Evolutionary conservation across 1,140 invertebrate species (phyloP), one percentile per base, ranked within the genome.

Genomic region (Trachymyrmex septentrionalis): DNA sequence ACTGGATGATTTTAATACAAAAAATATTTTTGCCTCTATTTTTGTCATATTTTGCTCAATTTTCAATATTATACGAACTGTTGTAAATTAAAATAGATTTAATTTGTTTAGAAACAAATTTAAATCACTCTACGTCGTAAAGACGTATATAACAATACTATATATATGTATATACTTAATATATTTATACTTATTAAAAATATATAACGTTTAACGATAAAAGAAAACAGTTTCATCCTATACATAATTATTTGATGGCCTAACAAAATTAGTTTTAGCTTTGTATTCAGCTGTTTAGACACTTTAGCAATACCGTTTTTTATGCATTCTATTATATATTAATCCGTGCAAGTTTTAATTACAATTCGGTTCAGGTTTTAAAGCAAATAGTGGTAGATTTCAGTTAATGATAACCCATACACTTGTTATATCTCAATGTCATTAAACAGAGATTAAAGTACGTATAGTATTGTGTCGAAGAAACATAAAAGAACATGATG

Each of bases 381-480:
- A 61, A 48, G 30, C 0, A 30, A 50, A 24, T 77, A 64, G 0
- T 1, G 2, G 5, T 63, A 48, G 27, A 9, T 27, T 63, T 63
- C 48, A 64, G 12, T 30, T 44, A 0, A 6, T 30, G 24, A 19
- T 59, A 4, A 57, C 2, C 12, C 4, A 19, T 34, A 3, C 44
- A 24, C 48, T 75, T 75, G 30, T 59, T 44, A 73, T 2, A 69
- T 9, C 21, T 64, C 38, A 21, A 64, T 16, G 38, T 48, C 44
- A 78, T 64, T 78, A 57, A 77, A 30, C 14, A 48, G 38, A 64
- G 44, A 64, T 78, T 48, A 63, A 64, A 64, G 34, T n/a, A 19
- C 50, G 38, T 6, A n/a, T 10, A 12, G 30, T 1, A 63, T 55
- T 77, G 16, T 61, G 16, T 61, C 34, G 14, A 27, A 55, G 21